phyloP scores from a whole-genome alignment of 2,113 vertebrate species.

The Psittacula cyanocephala region DNA sequence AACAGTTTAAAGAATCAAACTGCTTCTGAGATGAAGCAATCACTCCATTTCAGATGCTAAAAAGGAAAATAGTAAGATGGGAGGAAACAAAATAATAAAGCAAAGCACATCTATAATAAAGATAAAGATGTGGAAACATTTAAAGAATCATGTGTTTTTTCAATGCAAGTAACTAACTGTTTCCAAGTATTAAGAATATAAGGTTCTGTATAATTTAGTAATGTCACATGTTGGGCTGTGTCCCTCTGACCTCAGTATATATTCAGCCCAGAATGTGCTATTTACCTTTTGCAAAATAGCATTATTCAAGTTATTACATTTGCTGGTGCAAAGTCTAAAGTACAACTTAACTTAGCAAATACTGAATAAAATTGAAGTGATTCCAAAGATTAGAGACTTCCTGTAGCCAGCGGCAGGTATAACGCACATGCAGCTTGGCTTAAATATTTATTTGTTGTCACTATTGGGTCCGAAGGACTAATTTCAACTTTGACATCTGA shows the following conservation, averaged over 20 bases:
- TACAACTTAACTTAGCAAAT: slow-evolving; percentile 35
- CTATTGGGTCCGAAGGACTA: slow-evolving; percentile 34
- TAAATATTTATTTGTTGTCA: slow-evolving; percentile 22
- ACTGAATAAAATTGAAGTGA: slow-evolving; percentile 30
- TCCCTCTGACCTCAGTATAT: background rate
- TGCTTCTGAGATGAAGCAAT: background rate
- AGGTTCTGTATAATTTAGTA: background rate
- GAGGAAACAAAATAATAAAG: background rate
- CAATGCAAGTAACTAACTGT: background rate
- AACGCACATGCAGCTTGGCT: background rate
- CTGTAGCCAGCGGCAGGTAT: background rate
- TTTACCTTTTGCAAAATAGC: background rate
- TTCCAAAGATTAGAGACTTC: background rate
- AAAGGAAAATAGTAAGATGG: background rate
- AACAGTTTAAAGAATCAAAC: background rate
- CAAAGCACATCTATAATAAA: background rate
- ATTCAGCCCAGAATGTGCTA: background rate
- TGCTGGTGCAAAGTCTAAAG: background rate
- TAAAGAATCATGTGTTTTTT: background rate
- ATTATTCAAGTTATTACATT: background rate
- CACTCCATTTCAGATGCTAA: background rate
- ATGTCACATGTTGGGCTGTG: background rate
- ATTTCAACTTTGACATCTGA: slow-evolving; percentile 19
- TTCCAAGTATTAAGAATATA: background rate
- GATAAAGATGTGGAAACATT: background rate